Evolutionary conservation across 2,888 invertebrate species (phyloP).

Genomic region (Drosophila diplacantha): DNA sequence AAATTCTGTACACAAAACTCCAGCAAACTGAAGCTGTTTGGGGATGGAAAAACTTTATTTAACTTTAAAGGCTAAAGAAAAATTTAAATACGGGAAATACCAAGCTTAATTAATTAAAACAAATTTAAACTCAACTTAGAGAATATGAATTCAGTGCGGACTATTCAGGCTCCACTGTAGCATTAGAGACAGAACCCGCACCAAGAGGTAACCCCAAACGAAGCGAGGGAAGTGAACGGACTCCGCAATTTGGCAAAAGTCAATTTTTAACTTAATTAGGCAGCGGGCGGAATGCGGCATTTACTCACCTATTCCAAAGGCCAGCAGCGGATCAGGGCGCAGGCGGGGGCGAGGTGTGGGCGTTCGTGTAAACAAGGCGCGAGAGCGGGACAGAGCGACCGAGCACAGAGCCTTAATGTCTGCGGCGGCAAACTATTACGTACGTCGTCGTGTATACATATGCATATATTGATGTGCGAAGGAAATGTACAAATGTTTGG

Average conservation of each 20-base stretch:
- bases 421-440: conserved; percentile 53
- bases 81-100: background rate
- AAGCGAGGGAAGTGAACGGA: conserved; percentile 9
- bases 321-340: conserved; percentile 6
- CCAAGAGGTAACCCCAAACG: background rate
- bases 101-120: too few species aligned
- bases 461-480: conserved; percentile 54
- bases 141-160: background rate
- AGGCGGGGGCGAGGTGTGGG: conserved; percentile 38
- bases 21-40: background rate
- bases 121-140: background rate
- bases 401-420: conserved; percentile 52
- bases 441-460: conserved; percentile 31
- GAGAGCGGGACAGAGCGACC: conserved; percentile 53
- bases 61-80: too few species aligned
- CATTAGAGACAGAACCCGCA: conserved; percentile 2
- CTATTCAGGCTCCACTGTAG: conserved; percentile 1
- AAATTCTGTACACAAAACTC: background rate
- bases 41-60: too few species aligned
- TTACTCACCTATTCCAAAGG: conserved; percentile 49
- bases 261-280: conserved; percentile 43
- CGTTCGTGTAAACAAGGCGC: conserved; percentile 59
- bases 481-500: conserved; percentile 63
- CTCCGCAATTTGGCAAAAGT: conserved; percentile 22
- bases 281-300: conserved; percentile 35